Conservation (phyloP, 2,888 invertebrate genomes). For the Papilio protenor region DNA sequence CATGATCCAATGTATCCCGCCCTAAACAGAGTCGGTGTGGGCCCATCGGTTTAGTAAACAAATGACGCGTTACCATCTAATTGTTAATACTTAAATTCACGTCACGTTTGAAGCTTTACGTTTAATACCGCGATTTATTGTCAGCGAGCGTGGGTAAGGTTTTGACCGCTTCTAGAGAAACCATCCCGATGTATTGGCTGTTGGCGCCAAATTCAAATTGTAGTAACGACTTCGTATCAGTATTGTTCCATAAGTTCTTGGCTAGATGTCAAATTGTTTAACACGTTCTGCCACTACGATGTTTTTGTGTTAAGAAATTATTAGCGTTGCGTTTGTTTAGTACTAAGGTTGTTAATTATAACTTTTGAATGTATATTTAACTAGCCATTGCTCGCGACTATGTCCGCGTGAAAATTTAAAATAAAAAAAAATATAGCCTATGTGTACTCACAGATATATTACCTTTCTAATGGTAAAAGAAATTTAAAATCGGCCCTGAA, state of each 20-base stretch:
- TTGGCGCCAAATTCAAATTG: background rate
- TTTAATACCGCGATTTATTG: constrained; percentile 54
- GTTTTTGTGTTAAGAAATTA: background rate
- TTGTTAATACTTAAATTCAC: constrained; percentile 47
- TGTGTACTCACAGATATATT: no score
- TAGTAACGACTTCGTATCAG: background rate
- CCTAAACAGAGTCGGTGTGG: constrained; percentile 29
- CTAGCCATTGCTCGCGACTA: no score
- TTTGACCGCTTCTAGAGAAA: constrained; percentile 38
- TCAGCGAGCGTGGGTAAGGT: constrained; percentile 51
- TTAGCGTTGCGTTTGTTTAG: no score
- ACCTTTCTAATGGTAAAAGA: no score
- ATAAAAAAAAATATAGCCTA: no score
- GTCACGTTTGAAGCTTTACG: constrained; percentile 45
- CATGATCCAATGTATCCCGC: constrained; percentile 26
- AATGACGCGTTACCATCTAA: constrained; percentile 39
- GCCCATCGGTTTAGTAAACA: constrained; percentile 35
- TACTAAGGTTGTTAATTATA: no score
- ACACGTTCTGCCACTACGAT: background rate
- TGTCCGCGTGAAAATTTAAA: no score
- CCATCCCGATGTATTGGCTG: constrained; percentile 25
- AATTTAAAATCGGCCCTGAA: no score
- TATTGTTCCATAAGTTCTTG: background rate
- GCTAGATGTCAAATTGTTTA: background rate
- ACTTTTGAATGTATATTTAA: no score